phyloP scores from a whole-genome alignment of 2,888 invertebrate genomes.

The Disparrhopalites patrizii region DNA sequence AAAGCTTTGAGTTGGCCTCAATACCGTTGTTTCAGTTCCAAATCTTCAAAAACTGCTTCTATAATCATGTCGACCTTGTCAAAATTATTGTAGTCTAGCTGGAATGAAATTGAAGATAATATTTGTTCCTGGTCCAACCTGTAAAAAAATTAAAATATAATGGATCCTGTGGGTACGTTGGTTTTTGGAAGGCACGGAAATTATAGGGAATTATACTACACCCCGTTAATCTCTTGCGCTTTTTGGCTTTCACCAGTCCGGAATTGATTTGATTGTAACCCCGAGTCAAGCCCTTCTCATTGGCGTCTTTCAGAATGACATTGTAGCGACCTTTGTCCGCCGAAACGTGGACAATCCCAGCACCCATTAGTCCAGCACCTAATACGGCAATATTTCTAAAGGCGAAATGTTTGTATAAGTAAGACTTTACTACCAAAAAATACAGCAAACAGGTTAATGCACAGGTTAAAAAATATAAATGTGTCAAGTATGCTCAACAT shows the following conservation, averaged over 20 bases:
- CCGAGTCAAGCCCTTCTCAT: constrained; percentile 71
- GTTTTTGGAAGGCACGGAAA: no score
- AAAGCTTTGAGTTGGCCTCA: no score
- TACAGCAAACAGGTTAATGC: neutral
- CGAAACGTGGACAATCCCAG: constrained; percentile 95
- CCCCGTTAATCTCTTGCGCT: constrained; percentile 75
- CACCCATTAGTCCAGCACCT: constrained; percentile 97
- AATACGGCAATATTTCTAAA: constrained; percentile 76
- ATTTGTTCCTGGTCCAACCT: constrained; percentile 76
- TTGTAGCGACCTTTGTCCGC: constrained; percentile 90
- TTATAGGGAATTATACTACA: constrained; percentile 52
- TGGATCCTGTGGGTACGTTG: no score
- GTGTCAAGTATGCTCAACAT: neutral
- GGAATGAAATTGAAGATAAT: constrained; percentile 57
- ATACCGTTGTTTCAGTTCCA: constrained; percentile 80
- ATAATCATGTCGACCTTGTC: constrained; percentile 87
- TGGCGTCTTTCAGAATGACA: constrained; percentile 88
- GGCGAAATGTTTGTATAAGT: no score
- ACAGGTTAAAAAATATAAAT: no score
- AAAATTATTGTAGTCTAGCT: constrained; percentile 73
- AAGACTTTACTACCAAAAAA: neutral
- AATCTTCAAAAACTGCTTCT: constrained; percentile 97
- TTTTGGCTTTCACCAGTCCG: constrained; percentile 74
- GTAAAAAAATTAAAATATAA: no score
- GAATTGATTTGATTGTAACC: constrained; percentile 88